phyloP scores from a whole-genome alignment of 2,888 invertebrate species.

The Adelognathus sp. region DNA sequence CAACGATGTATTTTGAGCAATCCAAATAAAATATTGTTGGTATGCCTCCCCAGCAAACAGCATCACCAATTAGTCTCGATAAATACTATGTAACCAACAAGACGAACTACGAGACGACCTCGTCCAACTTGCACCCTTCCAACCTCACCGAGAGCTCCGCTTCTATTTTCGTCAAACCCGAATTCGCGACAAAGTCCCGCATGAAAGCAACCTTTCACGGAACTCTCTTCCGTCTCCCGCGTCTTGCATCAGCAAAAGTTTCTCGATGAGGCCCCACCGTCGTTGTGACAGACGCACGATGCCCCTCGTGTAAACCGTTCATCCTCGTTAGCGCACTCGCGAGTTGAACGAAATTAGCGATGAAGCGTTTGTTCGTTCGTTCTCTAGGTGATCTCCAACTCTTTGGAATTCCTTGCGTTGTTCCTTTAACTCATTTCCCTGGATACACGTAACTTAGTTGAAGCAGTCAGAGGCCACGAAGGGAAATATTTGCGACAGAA shows the following conservation, averaged over 20 bases:
- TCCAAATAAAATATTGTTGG: not conserved
- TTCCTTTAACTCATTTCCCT: conserved; percentile 19
- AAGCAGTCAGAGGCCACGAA: conserved; percentile 19
- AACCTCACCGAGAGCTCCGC: not conserved
- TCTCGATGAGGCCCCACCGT: not conserved
- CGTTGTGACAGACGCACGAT: conserved; percentile 10
- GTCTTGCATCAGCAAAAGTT: not conserved
- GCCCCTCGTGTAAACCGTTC: conserved; percentile 10
- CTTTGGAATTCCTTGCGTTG: not conserved
- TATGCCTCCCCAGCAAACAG: too few species aligned
- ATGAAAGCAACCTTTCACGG: not conserved
- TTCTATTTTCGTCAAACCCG: not conserved
- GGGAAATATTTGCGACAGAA: conserved; percentile 55
- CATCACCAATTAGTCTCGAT: not conserved
- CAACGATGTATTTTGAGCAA: not conserved
- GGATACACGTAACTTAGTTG: conserved; percentile 13
- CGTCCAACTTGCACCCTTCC: not conserved
- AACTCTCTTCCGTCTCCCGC: not conserved
- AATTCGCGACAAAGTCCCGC: not conserved
- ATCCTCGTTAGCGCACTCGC: conserved; percentile 29
- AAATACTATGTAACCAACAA: not conserved
- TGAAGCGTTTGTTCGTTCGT: conserved; percentile 15
- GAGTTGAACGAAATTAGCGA: conserved; percentile 26
- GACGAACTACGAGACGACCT: not conserved
- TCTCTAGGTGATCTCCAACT: not conserved